Evolutionary conservation across 2,797 vertebrate species (phyloP).

Genomic region (Cuniculus paca): DNA sequence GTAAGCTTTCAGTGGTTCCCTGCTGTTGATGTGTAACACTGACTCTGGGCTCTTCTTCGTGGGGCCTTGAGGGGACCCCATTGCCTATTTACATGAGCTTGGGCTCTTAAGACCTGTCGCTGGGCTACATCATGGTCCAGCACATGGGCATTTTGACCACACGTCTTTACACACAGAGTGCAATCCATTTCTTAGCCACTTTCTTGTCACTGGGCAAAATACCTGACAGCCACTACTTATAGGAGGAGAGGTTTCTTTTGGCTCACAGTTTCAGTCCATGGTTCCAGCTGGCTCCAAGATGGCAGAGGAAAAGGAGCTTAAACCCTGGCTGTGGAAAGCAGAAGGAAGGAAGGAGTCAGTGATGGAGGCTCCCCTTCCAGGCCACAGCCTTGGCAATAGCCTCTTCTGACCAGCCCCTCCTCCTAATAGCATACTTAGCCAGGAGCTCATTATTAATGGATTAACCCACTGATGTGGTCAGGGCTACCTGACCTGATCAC

Average conservation of each 20-base stretch:
- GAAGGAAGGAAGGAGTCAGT: not conserved
- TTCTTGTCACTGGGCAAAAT: not conserved
- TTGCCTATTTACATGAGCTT: too few relatives aligned
- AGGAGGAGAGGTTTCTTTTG: not conserved
- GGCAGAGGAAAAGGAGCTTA: not conserved
- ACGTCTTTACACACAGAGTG: not conserved
- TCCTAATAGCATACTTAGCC: not conserved
- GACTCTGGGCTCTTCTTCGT: not conserved
- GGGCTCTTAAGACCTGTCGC: too few relatives aligned
- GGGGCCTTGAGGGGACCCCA: not conserved
- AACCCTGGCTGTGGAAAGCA: not conserved
- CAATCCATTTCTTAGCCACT: not conserved
- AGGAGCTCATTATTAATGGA: not conserved
- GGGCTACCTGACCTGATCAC: not conserved
- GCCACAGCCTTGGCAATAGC: too few relatives aligned
- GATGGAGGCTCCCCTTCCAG: not conserved
- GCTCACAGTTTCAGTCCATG: not conserved
- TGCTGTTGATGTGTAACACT: too few relatives aligned
- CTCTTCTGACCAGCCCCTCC: not conserved
- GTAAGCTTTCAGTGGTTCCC: not conserved
- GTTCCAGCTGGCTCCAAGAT: not conserved
- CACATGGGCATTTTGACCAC: too few relatives aligned
- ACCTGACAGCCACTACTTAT: too few relatives aligned
- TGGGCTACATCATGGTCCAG: too few relatives aligned
- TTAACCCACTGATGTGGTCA: not conserved